These are phyloP conservation scores for Channa argus DNA, from an alignment of 2,113 vertebrate genomes.

Conservation along the genomic window DNA sequence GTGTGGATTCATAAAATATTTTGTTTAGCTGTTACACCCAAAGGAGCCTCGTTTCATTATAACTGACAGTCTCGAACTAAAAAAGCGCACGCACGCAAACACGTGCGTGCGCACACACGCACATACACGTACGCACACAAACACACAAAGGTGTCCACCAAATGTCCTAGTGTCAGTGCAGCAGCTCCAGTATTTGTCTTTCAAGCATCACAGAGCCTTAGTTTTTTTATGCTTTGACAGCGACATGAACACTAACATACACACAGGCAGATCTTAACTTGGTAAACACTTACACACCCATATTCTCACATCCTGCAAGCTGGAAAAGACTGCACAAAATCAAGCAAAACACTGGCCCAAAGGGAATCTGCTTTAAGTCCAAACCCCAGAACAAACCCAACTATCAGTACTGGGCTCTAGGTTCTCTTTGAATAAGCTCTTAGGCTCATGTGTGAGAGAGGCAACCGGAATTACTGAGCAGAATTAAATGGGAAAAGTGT, in stretches of 20 bases:
- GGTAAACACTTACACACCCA: conserved; percentile 45
- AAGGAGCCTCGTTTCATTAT: conserved; percentile 38
- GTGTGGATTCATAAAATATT: conserved; percentile 54
- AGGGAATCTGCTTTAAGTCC: conserved; percentile 52
- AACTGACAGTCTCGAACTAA: conserved; percentile 40
- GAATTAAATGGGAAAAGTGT: conserved; percentile 8
- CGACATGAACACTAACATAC: conserved; percentile 30
- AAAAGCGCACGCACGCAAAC: too few relatives aligned
- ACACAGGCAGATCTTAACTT: conserved; percentile 32
- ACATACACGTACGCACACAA: too few relatives aligned
- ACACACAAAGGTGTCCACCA: conserved; percentile 18
- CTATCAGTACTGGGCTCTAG: conserved; percentile 37
- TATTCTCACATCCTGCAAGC: conserved; percentile 36
- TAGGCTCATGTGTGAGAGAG: conserved; percentile 10
- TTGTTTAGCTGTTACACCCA: conserved; percentile 43
- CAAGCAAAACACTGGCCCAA: conserved; percentile 42
- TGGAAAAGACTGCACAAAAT: conserved; percentile 45
- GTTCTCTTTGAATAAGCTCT: conserved; percentile 38
- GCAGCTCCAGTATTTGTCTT: conserved; percentile 17
- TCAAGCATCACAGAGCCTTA: conserved; percentile 23
- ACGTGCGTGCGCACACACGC: too few relatives aligned
- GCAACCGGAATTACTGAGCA: background rate
- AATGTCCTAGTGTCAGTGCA: conserved; percentile 28
- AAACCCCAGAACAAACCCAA: conserved; percentile 56
- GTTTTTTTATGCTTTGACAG: conserved; percentile 33